Conservation (phyloP, 2,888 invertebrate genomes). For the Macrosiphum euphorbiae region DNA sequence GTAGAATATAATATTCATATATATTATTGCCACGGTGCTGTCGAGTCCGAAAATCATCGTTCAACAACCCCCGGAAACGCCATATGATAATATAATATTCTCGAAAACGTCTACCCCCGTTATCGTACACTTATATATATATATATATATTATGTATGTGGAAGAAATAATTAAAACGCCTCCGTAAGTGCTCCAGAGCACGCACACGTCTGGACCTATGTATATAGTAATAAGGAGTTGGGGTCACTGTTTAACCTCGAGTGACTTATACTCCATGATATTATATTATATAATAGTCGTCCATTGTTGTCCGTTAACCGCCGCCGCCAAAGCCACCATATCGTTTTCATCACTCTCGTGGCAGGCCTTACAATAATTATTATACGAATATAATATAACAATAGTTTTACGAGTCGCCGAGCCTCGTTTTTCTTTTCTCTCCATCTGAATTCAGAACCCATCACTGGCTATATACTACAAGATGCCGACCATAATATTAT, state of each 20-base stretch:
- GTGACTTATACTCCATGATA: slow-evolving; percentile 22
- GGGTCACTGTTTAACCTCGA: slow-evolving; percentile 12
- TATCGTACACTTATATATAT: neutral
- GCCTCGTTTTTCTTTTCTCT: neutral
- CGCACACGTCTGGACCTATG: neutral
- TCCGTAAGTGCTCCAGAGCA: neutral
- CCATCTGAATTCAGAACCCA: no score
- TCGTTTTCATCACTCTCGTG: neutral
- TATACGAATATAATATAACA: neutral
- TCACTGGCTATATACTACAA: neutral
- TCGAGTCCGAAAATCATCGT: neutral
- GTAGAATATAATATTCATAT: neutral
- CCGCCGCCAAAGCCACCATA: neutral
- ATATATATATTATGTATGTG: neutral
- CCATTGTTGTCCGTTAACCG: slow-evolving; percentile 19
- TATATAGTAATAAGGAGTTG: neutral
- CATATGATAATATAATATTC: neutral
- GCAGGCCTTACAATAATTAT: neutral
- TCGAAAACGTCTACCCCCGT: neutral
- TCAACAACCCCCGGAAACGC: neutral
- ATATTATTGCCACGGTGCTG: neutral
- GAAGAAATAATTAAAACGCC: slow-evolving; percentile 39
- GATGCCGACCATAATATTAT: neutral
- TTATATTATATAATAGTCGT: slow-evolving; percentile 23
- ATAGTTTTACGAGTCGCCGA: neutral